Conservation (phyloP, 2,797 vertebrate genomes). For the Phyllotis vaccarum region DNA sequence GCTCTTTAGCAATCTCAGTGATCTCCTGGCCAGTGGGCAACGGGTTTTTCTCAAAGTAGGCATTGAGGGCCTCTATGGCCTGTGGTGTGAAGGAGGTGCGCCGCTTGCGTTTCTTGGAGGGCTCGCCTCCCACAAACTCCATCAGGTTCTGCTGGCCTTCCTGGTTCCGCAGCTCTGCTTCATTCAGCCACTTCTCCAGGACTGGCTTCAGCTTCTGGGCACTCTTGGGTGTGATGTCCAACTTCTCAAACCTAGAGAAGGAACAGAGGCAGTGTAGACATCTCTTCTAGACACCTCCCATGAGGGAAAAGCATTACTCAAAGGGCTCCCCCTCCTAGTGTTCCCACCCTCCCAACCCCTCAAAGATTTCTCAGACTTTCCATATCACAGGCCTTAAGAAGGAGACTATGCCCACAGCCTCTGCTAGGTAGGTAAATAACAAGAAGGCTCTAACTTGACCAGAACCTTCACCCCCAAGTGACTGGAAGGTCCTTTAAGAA, state of each 20-base stretch:
- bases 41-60: conserved; percentile 98
- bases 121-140: conserved; percentile 98
- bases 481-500: not conserved
- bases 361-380: not conserved
- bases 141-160: conserved; percentile 98
- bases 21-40: conserved; percentile 98
- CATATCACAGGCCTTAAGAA: not conserved
- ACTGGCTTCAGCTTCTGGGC: conserved; percentile 99
- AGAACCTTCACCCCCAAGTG: not conserved
- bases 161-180: conserved; percentile 97
- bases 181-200: conserved; percentile 97
- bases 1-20: conserved; percentile 97
- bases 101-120: conserved; percentile 97
- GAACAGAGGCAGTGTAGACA: not conserved
- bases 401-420: not conserved
- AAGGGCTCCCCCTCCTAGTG: not conserved
- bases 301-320: rapidly evolving
- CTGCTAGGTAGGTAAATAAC: not conserved
- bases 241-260: conserved; percentile 94
- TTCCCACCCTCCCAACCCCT: not conserved
- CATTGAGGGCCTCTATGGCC: conserved; percentile 98
- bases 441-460: not conserved
- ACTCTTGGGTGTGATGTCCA: conserved; percentile 99
- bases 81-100: conserved; percentile 98
- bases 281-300: not conserved